phyloP scores from a whole-genome alignment of 2,888 invertebrate species.

The Gortyna flavago region DNA sequence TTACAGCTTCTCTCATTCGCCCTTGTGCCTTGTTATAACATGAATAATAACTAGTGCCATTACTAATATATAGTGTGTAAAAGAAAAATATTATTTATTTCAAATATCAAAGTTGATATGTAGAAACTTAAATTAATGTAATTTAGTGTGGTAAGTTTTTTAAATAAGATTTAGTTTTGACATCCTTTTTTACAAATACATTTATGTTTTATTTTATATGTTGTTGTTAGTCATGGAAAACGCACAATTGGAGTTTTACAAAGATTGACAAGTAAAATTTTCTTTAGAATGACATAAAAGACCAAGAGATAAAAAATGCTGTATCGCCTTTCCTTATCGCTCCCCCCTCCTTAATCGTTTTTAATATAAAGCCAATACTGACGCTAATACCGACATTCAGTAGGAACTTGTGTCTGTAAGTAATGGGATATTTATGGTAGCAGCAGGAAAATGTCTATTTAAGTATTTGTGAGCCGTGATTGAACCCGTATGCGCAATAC shows the following conservation, averaged over 20 bases:
- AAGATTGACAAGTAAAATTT: neutral
- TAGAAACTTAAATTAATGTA: constrained; percentile 58
- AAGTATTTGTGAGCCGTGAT: constrained; percentile 18
- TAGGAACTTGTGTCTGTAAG: constrained; percentile 28
- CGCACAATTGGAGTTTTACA: constrained; percentile 30
- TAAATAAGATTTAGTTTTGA: constrained; percentile 45
- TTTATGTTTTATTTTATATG: constrained; percentile 25
- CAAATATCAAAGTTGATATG: constrained; percentile 60
- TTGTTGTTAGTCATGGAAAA: constrained; percentile 14
- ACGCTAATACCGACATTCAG: constrained; percentile 40
- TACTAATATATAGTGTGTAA: constrained; percentile 77
- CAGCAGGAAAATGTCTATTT: constrained; percentile 40
- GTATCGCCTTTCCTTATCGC: constrained; percentile 1
- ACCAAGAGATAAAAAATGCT: constrained; percentile 4
- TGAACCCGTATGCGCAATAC: constrained; percentile 25
- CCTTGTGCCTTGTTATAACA: constrained; percentile 78
- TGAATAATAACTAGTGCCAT: constrained; percentile 83
- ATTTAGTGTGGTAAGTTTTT: constrained; percentile 59
- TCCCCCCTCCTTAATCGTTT: constrained; percentile 22
- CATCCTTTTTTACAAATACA: constrained; percentile 39
- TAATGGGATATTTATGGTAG: constrained; percentile 37
- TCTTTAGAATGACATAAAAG: neutral
- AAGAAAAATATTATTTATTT: constrained; percentile 70
- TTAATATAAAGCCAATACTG: constrained; percentile 39
- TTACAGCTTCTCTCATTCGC: constrained; percentile 62